Conservation (phyloP, 1,140 invertebrate genomes). For the Diploscapter pachys region DNA sequence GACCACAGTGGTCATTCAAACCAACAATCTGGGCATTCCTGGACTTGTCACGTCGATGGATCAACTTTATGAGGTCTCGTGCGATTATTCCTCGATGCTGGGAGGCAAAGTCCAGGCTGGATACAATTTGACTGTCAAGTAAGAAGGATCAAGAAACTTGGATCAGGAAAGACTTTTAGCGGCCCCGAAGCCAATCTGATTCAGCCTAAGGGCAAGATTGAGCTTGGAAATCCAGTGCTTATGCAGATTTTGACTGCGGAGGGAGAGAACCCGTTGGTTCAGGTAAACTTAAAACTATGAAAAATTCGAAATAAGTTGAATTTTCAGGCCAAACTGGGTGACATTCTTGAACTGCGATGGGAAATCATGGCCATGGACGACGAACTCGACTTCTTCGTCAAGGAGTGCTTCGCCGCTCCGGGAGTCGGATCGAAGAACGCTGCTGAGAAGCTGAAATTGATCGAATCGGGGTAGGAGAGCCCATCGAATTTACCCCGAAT, state of each 20-base stretch:
- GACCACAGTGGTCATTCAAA: constrained; percentile 57
- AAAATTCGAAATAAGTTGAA: too few species aligned
- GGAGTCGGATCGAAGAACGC: constrained; percentile 35
- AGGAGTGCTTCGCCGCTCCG: constrained; percentile 54
- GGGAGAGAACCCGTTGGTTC: constrained; percentile 45
- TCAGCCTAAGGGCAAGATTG: constrained; percentile 58
- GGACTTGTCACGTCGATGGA: constrained; percentile 59
- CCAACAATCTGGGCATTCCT: constrained; percentile 58
- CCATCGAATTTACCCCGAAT: too few species aligned
- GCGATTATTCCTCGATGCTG: constrained; percentile 52
- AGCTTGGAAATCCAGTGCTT: constrained; percentile 56
- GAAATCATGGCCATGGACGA: constrained; percentile 60
- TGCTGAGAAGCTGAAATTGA: constrained; percentile 51
- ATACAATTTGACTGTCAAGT: constrained; percentile 55
- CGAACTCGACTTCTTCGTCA: constrained; percentile 58
- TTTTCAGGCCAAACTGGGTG: constrained; percentile 52
- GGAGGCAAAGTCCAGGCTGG: constrained; percentile 53
- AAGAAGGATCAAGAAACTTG: constrained; percentile 3
- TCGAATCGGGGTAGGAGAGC: constrained; percentile 33
- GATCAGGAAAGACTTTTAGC: constrained; percentile 25
- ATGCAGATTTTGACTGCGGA: constrained; percentile 53
- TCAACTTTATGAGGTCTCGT: constrained; percentile 55
- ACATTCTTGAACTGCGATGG: constrained; percentile 58
- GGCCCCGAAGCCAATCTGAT: constrained; percentile 56
- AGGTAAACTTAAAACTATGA: too few species aligned